Conservation (phyloP, 2,797 vertebrate genomes). For the Etheostoma perlongum region DNA sequence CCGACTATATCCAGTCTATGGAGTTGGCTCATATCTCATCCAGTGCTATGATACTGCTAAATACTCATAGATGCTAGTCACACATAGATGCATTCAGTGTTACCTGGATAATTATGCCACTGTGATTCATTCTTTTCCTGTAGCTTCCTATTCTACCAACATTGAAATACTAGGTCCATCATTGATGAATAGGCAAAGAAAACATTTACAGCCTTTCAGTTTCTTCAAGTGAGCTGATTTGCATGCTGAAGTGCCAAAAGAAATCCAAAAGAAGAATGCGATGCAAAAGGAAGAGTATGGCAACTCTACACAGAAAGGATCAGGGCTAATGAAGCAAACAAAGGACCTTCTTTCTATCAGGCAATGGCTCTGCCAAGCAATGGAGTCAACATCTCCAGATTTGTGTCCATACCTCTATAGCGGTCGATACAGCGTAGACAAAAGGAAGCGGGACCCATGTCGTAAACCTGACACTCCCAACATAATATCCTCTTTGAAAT, state of each 20-base stretch:
- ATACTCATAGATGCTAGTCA: constrained; percentile 28
- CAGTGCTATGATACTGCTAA: constrained; percentile 39
- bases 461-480: constrained; percentile 44
- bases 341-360: neutral
- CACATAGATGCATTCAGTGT: neutral
- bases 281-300: neutral
- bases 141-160: neutral
- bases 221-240: neutral
- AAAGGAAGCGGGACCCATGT: constrained; percentile 4
- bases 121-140: neutral
- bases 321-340: neutral
- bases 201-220: neutral
- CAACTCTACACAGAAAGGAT: neutral
- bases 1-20: constrained; percentile 21
- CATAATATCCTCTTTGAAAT: constrained; percentile 39
- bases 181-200: neutral
- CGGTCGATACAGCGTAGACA: constrained; percentile 15
- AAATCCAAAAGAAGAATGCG: neutral
- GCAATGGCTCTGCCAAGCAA: constrained; percentile 8
- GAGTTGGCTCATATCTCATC: constrained; percentile 51
- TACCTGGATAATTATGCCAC: neutral
- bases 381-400: constrained; percentile 12
- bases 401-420: constrained; percentile 30
- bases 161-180: neutral
- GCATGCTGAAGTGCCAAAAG: neutral